Percentiles rank a stretch among this genome's conserved stretches.
phyloP scores from a whole-genome alignment of 2,888 invertebrate genomes.

The Creontiades dilutus region DNA sequence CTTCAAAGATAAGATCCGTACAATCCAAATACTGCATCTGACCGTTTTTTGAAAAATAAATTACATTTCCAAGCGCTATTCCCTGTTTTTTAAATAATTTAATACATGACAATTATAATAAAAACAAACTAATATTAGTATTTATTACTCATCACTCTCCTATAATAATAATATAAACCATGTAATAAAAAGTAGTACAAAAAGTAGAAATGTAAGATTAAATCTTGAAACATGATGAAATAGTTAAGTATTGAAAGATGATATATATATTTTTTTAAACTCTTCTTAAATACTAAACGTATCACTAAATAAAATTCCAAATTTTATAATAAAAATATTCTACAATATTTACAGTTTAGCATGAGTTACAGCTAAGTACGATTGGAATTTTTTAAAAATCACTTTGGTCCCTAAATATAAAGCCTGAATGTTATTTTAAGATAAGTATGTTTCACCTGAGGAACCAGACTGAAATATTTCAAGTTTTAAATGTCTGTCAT shows the following conservation, averaged over 20 bases:
- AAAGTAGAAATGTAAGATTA: constrained; percentile 17
- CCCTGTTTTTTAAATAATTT: neutral
- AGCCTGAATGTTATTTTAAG: neutral
- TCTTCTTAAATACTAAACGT: no score
- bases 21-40: no score
- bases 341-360: neutral
- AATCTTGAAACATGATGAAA: neutral
- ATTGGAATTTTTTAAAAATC: neutral
- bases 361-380: neutral
- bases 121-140: neutral
- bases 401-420: neutral
- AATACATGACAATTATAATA: neutral
- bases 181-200: neutral
- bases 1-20: no score
- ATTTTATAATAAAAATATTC: no score
- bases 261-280: no score
- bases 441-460: no score
- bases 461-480: no score
- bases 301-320: no score
- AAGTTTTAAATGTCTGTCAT: no score
- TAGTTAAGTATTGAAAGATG: neutral
- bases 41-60: neutral
- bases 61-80: constrained; percentile 6
- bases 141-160: neutral
- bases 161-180: neutral